phyloP scores from a whole-genome alignment of 2,888 invertebrate species.

The Agrotis segetum region DNA sequence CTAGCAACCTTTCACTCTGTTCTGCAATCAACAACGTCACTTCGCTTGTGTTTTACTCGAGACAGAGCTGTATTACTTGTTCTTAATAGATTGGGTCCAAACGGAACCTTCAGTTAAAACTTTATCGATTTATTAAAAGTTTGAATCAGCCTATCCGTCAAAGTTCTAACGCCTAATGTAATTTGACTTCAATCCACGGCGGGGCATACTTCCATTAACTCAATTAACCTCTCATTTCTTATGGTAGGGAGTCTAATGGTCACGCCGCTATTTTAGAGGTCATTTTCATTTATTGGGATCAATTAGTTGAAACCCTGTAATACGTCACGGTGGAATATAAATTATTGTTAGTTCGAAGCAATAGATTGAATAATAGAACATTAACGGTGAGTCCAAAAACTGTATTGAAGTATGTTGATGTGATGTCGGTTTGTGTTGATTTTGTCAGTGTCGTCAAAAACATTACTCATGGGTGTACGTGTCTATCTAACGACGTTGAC shows the following conservation, averaged over 20 bases:
- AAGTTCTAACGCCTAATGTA: slow-evolving; percentile 60
- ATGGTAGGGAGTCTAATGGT: slow-evolving; percentile 79
- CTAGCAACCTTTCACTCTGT: slow-evolving; percentile 36
- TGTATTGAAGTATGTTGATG: slow-evolving; percentile 4
- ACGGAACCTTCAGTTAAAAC: slow-evolving; percentile 18
- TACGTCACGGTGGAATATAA: slow-evolving; percentile 31
- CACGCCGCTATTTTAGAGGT: slow-evolving; percentile 79
- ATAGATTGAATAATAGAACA: slow-evolving; percentile 9
- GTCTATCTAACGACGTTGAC: slow-evolving; percentile 68
- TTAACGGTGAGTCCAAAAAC: slow-evolving; percentile 18
- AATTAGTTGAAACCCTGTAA: slow-evolving; percentile 76
- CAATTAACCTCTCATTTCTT: slow-evolving; percentile 86
- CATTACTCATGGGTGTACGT: slow-evolving; percentile 65
- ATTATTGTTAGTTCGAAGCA: slow-evolving; percentile 34
- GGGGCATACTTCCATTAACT: slow-evolving; percentile 79
- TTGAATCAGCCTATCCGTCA: slow-evolving; percentile 47
- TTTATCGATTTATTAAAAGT: slow-evolving; percentile 45
- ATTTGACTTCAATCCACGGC: slow-evolving; percentile 67
- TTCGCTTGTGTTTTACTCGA: neutral
- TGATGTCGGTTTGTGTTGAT: slow-evolving; percentile 35
- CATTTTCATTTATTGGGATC: slow-evolving; percentile 84
- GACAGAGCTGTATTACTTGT: slow-evolving; percentile 1
- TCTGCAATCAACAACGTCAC: slow-evolving; percentile 12
- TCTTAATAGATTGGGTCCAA: slow-evolving; percentile 10
- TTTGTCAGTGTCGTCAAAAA: slow-evolving; percentile 53